Evolutionary conservation across 2,888 invertebrate genomes (phyloP).

Genomic region (Melinopterus prodromus): DNA sequence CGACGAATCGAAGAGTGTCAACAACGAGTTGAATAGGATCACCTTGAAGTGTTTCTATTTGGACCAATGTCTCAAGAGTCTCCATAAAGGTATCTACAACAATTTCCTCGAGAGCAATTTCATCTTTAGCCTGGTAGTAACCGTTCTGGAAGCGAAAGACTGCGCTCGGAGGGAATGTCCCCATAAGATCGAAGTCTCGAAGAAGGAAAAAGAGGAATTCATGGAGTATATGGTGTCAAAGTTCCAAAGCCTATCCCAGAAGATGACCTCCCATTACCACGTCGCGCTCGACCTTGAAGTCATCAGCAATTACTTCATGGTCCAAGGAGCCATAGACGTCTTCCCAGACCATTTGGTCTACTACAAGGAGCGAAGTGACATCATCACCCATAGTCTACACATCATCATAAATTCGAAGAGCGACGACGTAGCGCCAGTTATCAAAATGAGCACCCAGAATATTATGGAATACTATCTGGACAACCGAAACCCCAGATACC

Average conservation of each 20-base stretch:
- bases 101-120: neutral
- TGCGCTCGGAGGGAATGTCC: neutral
- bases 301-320: neutral
- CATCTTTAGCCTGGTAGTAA: neutral
- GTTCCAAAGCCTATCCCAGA: neutral
- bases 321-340: neutral
- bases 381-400: neutral
- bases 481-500: neutral
- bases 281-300: neutral
- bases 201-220: neutral
- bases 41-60: neutral
- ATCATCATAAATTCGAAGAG: neutral
- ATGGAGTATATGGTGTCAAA: neutral
- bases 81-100: neutral
- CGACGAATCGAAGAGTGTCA: neutral
- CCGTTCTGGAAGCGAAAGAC: neutral
- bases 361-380: slow-evolving; percentile 5
- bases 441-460: slow-evolving; percentile 13
- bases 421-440: neutral
- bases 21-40: slow-evolving; percentile 1
- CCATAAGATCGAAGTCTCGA: slow-evolving; percentile 1
- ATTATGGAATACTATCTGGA: slow-evolving; percentile 6
- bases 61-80: slow-evolving; percentile 7
- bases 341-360: slow-evolving; percentile 8
- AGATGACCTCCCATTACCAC: neutral